phyloP scores from a whole-genome alignment of 2,797 vertebrate genomes.

The Propithecus perrieri region DNA sequence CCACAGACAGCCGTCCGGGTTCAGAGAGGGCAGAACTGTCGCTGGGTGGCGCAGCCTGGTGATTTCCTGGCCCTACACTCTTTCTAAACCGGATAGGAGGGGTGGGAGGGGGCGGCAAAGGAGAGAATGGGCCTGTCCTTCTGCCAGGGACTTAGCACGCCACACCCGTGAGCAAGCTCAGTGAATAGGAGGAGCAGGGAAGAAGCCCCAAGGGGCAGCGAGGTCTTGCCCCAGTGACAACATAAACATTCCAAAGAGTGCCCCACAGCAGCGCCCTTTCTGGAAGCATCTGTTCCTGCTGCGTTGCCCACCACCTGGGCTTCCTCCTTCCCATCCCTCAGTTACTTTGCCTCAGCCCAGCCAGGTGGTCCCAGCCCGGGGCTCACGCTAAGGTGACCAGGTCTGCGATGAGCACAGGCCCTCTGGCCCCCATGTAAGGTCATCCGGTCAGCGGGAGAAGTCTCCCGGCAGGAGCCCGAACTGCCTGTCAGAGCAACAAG shows the following conservation, averaged over 20 bases:
- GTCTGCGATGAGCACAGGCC: neutral
- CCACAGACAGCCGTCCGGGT: neutral
- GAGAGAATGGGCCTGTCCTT: neutral
- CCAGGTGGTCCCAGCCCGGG: neutral
- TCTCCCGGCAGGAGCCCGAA: neutral
- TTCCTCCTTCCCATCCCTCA: neutral
- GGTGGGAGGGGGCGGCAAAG: neutral
- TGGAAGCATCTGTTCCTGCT: neutral
- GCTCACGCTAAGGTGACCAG: neutral
- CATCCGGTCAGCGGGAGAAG: neutral
- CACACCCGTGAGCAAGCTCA: neutral
- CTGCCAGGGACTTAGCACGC: too few species aligned
- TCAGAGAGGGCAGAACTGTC: neutral
- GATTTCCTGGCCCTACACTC: neutral
- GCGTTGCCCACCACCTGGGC: fast-evolving
- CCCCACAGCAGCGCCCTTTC: neutral
- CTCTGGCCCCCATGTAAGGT: neutral
- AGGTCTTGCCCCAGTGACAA: neutral
- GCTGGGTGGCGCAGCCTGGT: neutral
- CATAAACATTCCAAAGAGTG: too few species aligned
- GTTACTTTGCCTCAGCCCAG: neutral
- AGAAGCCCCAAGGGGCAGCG: neutral
- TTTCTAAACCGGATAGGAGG: neutral
- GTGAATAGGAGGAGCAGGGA: neutral
- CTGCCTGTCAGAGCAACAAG: neutral